Evolutionary conservation across 1,140 invertebrate genomes (phyloP).

Genomic region (Daktulosphaira vitifoliae): DNA sequence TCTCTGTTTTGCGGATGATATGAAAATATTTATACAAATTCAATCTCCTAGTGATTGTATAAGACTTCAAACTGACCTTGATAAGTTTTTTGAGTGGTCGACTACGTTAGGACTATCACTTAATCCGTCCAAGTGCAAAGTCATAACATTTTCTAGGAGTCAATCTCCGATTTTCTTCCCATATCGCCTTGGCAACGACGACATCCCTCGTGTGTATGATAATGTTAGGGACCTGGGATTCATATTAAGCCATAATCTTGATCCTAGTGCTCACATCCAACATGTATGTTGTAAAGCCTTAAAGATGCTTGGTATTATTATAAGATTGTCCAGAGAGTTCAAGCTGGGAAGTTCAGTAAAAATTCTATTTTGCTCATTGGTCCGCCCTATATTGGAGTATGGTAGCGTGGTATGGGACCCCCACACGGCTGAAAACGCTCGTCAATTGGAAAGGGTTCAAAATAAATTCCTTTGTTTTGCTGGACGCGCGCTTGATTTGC

Average conservation of each 20-base stretch:
- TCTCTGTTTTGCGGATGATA: slow-evolving; percentile 4
- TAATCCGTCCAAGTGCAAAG: too few relatives aligned
- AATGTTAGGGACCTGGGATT: too few relatives aligned
- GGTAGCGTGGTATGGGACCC: neutral
- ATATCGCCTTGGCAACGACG: too few relatives aligned
- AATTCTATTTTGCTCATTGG: too few relatives aligned
- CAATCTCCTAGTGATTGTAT: neutral
- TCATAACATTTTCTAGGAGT: too few relatives aligned
- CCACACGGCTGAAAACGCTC: neutral
- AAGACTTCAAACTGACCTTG: too few relatives aligned
- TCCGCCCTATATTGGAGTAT: neutral
- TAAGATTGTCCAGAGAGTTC: neutral
- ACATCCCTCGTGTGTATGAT: too few relatives aligned
- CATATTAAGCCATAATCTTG: too few relatives aligned
- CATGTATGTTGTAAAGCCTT: neutral
- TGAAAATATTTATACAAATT: neutral
- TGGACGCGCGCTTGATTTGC: neutral
- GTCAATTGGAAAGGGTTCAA: neutral
- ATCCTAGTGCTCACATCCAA: neutral
- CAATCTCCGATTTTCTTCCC: too few relatives aligned
- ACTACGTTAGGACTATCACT: too few relatives aligned
- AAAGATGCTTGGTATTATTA: neutral
- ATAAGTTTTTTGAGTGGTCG: too few relatives aligned
- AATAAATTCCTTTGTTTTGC: neutral
- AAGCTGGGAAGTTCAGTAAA: too few relatives aligned